These are phyloP conservation scores for Ariolimax columbianus DNA, from an alignment of 2,888 invertebrate species.

Conservation along the genomic window DNA sequence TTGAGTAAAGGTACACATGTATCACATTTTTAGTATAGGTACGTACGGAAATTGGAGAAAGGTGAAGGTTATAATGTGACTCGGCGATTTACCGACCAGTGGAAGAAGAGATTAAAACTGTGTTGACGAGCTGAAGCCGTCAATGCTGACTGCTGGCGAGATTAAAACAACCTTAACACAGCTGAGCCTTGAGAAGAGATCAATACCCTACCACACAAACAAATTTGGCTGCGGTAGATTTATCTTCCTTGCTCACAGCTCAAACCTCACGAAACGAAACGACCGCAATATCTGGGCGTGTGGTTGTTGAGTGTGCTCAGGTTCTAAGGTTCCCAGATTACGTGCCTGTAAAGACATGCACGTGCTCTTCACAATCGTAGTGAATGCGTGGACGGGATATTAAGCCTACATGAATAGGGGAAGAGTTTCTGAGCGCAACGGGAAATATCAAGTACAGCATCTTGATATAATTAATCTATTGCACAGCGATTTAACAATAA, in stretches of 20 bases:
- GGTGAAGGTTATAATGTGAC: background rate
- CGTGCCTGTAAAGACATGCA: background rate
- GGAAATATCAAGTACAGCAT: no score
- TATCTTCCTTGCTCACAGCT: background rate
- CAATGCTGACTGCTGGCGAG: background rate
- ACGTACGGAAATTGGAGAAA: background rate
- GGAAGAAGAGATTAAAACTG: background rate
- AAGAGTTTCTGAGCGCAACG: no score
- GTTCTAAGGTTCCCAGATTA: background rate
- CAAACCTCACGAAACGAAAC: background rate
- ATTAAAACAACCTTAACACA: background rate
- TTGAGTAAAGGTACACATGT: no score
- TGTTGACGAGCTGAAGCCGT: background rate
- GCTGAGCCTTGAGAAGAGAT: slow-evolving; percentile 13
- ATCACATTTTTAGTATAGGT: no score
- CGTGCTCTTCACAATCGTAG: no score
- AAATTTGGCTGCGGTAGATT: background rate
- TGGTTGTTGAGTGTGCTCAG: background rate
- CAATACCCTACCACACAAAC: background rate
- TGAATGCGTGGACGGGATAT: no score
- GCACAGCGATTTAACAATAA: no score
- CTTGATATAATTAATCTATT: no score
- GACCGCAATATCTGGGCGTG: background rate
- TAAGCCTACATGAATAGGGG: no score
- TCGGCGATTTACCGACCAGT: background rate